Evolutionary conservation across 2,113 vertebrate species (phyloP).

Genomic region (Semnornis frantzii): DNA sequence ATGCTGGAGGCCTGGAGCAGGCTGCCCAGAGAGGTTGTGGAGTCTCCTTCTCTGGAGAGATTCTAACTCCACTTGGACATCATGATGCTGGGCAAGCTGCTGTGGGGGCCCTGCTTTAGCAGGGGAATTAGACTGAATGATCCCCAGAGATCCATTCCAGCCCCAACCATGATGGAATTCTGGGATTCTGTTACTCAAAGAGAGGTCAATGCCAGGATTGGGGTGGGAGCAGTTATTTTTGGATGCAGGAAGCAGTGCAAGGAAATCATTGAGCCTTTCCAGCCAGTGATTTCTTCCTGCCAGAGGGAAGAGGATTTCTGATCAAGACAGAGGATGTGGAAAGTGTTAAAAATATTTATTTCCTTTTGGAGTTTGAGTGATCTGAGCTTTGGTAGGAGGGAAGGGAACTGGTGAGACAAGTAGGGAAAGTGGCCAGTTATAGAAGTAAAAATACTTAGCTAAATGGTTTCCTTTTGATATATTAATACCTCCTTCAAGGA

Average conservation of each 20-base stretch:
- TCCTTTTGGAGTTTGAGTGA: background rate
- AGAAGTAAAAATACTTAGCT: background rate
- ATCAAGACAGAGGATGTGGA: background rate
- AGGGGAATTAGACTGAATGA: too few relatives aligned
- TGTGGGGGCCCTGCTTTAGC: too few relatives aligned
- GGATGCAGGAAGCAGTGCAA: background rate
- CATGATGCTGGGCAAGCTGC: too few relatives aligned
- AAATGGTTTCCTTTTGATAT: conserved; percentile 31
- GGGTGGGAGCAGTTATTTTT: background rate
- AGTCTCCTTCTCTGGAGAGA: too few relatives aligned
- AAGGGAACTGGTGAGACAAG: background rate
- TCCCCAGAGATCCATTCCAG: too few relatives aligned
- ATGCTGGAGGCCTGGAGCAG: too few relatives aligned
- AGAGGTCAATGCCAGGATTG: background rate
- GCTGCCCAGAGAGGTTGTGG: too few relatives aligned
- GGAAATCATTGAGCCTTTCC: background rate
- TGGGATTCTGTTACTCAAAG: background rate
- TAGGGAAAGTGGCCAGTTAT: background rate
- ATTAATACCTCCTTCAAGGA: conserved; percentile 45
- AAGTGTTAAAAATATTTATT: background rate
- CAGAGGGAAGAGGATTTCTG: background rate
- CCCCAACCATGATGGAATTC: too few relatives aligned
- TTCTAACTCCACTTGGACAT: too few relatives aligned
- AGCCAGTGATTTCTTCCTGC: background rate
- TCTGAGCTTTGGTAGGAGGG: background rate